A percentile compares a stretch with the other conserved stretches of the same genome.
phyloP scores from a whole-genome alignment of 2,797 vertebrate species.

The Aphelocoma californica region DNA sequence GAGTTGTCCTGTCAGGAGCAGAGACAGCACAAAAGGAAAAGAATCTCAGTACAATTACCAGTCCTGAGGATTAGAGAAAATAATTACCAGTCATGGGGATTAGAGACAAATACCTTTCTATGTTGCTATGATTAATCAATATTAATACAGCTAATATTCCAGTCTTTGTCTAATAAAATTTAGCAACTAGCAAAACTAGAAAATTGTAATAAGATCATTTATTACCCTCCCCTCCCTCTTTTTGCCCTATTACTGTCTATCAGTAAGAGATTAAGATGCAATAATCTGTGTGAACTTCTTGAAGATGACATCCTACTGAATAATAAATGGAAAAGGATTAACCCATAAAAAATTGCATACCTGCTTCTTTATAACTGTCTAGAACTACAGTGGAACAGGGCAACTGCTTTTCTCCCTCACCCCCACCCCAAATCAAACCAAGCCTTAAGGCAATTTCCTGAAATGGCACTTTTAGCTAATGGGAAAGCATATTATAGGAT shows the following conservation, averaged over 20 bases:
- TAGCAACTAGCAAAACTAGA: not conserved
- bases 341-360: not conserved
- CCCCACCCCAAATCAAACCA: not conserved
- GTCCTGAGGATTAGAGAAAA: not conserved
- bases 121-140: not conserved
- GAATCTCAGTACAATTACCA: not conserved
- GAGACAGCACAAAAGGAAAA: not conserved
- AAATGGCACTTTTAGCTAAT: not conserved
- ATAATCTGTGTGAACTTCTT: not conserved
- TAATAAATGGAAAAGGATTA: not conserved
- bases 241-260: not conserved
- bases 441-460: slow-evolving; percentile 12
- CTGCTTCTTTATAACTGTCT: not conserved
- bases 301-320: not conserved
- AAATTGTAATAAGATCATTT: not conserved
- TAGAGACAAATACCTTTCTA: not conserved
- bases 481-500: not conserved
- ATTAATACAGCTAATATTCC: not conserved
- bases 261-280: not conserved
- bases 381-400: not conserved
- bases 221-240: not conserved
- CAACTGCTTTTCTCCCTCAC: not conserved
- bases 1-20: not conserved
- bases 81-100: not conserved
- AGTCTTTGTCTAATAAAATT: not conserved